A percentile compares a stretch with the other conserved stretches of the same genome.
phyloP scores from a whole-genome alignment of 1,140 invertebrate species.

The Panagrolaimus sp. region DNA sequence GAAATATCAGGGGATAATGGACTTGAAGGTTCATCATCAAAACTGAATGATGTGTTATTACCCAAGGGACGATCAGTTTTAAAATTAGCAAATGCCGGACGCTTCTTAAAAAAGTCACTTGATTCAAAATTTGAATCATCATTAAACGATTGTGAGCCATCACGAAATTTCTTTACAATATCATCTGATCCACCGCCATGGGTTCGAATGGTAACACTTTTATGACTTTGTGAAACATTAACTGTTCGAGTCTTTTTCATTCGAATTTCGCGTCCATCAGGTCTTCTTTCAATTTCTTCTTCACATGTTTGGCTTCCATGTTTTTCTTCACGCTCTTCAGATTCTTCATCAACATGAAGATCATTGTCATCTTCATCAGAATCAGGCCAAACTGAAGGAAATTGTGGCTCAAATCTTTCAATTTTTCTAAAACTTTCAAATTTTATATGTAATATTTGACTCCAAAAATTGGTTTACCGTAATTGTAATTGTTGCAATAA shows the following conservation, averaged over 20 bases:
- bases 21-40: conserved; percentile 14
- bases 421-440: conserved; percentile 23
- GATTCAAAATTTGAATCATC: conserved; percentile 24
- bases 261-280: conserved; percentile 26
- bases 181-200: conserved; percentile 20
- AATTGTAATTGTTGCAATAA: conserved; percentile 11
- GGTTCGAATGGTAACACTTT: conserved; percentile 21
- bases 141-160: conserved; percentile 19
- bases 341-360: conserved; percentile 25
- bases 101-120: conserved; percentile 18
- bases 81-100: background rate
- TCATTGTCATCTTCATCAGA: conserved; percentile 30
- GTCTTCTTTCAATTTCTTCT: conserved; percentile 20
- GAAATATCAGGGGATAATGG: conserved; percentile 16
- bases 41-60: conserved; percentile 11
- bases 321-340: conserved; percentile 19
- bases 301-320: conserved; percentile 27
- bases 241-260: conserved; percentile 25
- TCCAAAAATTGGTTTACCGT: background rate
- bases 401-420: conserved; percentile 22
- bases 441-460: background rate
- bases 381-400: conserved; percentile 24
- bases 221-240: conserved; percentile 21
- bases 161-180: conserved; percentile 20
- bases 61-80: background rate